These are phyloP conservation scores for Noctua pronuba DNA, from an alignment of 2,888 invertebrate genomes.

Conservation along the genomic window DNA sequence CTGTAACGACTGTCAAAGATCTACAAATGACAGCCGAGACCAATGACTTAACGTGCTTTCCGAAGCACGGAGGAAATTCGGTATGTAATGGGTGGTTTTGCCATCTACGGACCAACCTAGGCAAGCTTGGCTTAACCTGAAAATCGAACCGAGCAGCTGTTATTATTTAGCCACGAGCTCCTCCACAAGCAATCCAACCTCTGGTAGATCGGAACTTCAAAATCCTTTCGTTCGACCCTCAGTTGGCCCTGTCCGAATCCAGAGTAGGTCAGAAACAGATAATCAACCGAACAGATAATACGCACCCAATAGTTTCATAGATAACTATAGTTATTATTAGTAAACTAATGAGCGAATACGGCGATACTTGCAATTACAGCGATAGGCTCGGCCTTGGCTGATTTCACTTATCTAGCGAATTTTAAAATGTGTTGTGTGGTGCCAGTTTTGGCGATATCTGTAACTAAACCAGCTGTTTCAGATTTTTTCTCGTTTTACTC, in stretches of 20 bases:
- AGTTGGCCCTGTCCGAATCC: constrained; percentile 18
- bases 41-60: no score
- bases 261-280: constrained; percentile 44
- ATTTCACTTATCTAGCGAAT: constrained; percentile 61
- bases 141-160: no score
- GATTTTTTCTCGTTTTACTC: not conserved
- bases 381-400: constrained; percentile 58
- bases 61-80: no score
- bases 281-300: constrained; percentile 36
- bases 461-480: not conserved
- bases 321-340: constrained; percentile 55
- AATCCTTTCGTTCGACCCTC: constrained; percentile 43
- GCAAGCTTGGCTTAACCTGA: no score
- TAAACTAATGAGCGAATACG: constrained; percentile 54
- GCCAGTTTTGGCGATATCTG: constrained; percentile 9
- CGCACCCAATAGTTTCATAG: constrained; percentile 32
- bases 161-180: no score
- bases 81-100: no score
- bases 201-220: not conserved
- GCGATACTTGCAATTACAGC: constrained; percentile 33
- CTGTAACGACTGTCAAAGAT: no score
- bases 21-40: no score
- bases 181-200: not conserved
- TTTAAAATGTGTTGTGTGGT: constrained; percentile 41
- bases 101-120: no score